Evolutionary conservation across 2,888 invertebrate genomes (phyloP).

Genomic region (Sturmia bella): DNA sequence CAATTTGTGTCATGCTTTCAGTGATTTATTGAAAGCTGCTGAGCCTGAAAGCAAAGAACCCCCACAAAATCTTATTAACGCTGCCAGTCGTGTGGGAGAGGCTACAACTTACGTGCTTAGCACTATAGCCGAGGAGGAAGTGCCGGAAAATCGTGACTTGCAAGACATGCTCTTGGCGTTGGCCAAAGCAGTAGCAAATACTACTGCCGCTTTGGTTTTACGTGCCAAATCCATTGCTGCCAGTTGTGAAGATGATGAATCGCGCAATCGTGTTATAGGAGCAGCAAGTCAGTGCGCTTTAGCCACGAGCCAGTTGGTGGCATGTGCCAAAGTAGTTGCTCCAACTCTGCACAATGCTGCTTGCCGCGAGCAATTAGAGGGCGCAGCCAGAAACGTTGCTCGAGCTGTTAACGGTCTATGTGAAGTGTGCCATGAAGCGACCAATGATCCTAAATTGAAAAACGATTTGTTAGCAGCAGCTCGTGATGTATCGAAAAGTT

Average conservation of each 20-base stretch:
- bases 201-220: slow-evolving; percentile 96
- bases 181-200: slow-evolving; percentile 98
- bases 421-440: slow-evolving; percentile 89
- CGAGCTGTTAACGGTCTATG: slow-evolving; percentile 95
- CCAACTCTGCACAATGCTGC: slow-evolving; percentile 91
- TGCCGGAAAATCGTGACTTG: slow-evolving; percentile 90
- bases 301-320: slow-evolving; percentile 98
- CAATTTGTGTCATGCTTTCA: slow-evolving; percentile 95
- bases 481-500: slow-evolving; percentile 91
- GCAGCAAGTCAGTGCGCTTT: slow-evolving; percentile 98
- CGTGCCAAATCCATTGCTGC: slow-evolving; percentile 98
- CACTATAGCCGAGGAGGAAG: slow-evolving; percentile 96
- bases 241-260: slow-evolving; percentile 87
- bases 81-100: slow-evolving; percentile 98
- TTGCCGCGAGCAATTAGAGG: slow-evolving; percentile 94
- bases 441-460: slow-evolving; percentile 86
- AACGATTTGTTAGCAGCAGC: slow-evolving; percentile 92
- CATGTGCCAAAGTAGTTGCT: slow-evolving; percentile 96
- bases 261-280: slow-evolving; percentile 88
- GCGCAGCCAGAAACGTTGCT: slow-evolving; percentile 96
- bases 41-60: slow-evolving; percentile 97
- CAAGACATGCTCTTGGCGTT: slow-evolving; percentile 95
- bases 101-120: slow-evolving; percentile 96
- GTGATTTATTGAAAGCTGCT: slow-evolving; percentile 96
- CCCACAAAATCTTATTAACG: slow-evolving; percentile 94